Percentiles rank a stretch among this genome's conserved stretches.
Conservation (phyloP, 2,888 invertebrate genomes). For the Tridacna gigas region DNA sequence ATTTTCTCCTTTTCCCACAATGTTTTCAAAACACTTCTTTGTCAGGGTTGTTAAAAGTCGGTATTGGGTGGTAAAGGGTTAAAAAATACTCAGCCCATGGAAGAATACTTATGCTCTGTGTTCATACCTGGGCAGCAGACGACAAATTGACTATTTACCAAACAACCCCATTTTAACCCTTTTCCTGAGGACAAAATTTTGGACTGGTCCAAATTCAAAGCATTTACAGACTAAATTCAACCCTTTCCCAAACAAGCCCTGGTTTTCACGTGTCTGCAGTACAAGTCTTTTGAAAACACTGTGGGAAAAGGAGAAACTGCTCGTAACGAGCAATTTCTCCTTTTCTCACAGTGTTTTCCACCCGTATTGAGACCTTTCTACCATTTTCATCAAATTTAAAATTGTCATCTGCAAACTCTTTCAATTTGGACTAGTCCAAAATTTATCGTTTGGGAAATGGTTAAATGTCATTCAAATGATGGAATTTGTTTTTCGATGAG, state of each 20-base stretch:
- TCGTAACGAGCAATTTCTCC: no score
- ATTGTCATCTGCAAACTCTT: no score
- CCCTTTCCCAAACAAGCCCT: neutral
- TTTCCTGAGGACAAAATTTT: neutral
- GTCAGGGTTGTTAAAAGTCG: neutral
- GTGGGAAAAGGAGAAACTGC: neutral
- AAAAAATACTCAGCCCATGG: neutral
- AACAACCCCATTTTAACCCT: no score
- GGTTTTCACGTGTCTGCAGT: neutral
- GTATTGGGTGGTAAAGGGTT: neutral
- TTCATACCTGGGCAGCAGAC: neutral
- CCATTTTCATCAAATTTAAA: no score
- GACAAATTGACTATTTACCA: neutral
- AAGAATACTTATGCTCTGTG: neutral
- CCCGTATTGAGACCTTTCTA: no score
- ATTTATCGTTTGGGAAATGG: no score
- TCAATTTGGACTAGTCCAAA: no score
- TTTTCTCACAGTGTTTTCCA: no score
- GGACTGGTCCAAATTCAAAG: neutral
- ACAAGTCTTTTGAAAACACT: neutral
- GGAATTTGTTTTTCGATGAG: no score
- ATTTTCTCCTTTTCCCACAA: constrained; percentile 14
- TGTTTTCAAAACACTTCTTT: neutral
- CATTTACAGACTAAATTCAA: neutral
- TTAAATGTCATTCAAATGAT: no score